phyloP scores from a whole-genome alignment of 2,888 invertebrate genomes.

The Latrodectus elegans region DNA sequence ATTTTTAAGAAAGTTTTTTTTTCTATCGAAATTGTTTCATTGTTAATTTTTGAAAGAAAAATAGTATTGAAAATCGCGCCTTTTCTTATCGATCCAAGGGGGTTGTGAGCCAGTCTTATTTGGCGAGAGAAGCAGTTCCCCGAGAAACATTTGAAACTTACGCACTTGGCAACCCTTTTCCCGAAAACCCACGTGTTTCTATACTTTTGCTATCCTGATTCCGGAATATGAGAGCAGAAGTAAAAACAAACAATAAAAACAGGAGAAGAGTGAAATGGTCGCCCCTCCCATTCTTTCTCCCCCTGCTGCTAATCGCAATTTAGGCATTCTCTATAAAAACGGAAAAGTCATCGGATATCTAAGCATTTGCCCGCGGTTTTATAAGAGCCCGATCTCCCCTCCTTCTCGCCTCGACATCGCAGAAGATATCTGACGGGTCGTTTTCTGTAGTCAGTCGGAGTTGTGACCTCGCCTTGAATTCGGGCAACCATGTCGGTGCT shows the following conservation, averaged over 20 bases:
- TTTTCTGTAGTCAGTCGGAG: conserved; percentile 5
- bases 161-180: conserved; percentile 58
- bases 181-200: conserved; percentile 52
- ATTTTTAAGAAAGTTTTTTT: too few species aligned
- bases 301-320: conserved; percentile 41
- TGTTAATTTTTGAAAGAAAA: too few species aligned
- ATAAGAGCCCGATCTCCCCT: conserved; percentile 21
- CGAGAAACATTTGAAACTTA: not conserved
- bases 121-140: conserved; percentile 27
- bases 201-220: conserved; percentile 43
- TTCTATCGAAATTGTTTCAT: too few species aligned
- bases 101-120: conserved; percentile 1
- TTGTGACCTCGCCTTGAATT: conserved; percentile 42
- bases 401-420: not conserved
- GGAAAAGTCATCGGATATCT: conserved; percentile 36
- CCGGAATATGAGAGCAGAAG: conserved; percentile 39
- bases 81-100: not conserved
- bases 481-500: conserved; percentile 34
- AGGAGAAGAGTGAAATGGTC: conserved; percentile 5
- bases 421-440: not conserved
- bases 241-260: conserved; percentile 28
- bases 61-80: too few species aligned
- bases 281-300: conserved; percentile 35
- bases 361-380: conserved; percentile 9
- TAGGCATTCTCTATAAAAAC: conserved; percentile 61